phyloP scores from a whole-genome alignment of 1,140 invertebrate species.

The Drosophila punjabiensis region DNA sequence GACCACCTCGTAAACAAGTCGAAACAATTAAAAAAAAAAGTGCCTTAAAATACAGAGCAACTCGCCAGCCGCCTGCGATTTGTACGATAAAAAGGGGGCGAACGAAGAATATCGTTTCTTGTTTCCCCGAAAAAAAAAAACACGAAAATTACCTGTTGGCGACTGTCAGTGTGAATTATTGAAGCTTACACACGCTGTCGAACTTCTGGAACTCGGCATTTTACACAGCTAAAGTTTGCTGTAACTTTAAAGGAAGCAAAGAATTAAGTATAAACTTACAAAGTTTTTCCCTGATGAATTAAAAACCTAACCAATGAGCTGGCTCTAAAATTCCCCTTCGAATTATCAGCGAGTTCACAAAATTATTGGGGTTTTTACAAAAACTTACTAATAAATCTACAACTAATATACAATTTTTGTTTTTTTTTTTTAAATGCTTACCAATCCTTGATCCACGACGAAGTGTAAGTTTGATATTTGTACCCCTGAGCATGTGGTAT shows the following conservation, averaged over 20 bases:
- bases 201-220: slow-evolving; percentile 9
- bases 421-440: neutral
- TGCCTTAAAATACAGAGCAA: slow-evolving; percentile 49
- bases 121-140: slow-evolving; percentile 23
- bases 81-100: slow-evolving; percentile 47
- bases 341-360: neutral
- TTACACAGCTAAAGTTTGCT: neutral
- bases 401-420: neutral
- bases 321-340: fast-evolving
- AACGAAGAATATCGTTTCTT: slow-evolving; percentile 32
- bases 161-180: slow-evolving; percentile 37
- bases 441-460: neutral
- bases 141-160: slow-evolving; percentile 48
- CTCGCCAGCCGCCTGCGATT: slow-evolving; percentile 26
- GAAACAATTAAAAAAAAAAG: slow-evolving; percentile 41
- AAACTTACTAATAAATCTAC: neutral
- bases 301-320: neutral
- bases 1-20: slow-evolving; percentile 43
- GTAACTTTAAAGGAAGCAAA: neutral
- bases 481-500: neutral
- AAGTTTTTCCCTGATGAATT: neutral
- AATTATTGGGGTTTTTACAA: neutral
- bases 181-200: slow-evolving; percentile 2
- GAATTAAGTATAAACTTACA: too few relatives aligned
- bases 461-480: neutral